A percentile compares a stretch with the other conserved stretches of the same genome.
Evolutionary conservation across 2,888 invertebrate genomes (phyloP).

Genomic region (Lepidochrysops patricia): DNA sequence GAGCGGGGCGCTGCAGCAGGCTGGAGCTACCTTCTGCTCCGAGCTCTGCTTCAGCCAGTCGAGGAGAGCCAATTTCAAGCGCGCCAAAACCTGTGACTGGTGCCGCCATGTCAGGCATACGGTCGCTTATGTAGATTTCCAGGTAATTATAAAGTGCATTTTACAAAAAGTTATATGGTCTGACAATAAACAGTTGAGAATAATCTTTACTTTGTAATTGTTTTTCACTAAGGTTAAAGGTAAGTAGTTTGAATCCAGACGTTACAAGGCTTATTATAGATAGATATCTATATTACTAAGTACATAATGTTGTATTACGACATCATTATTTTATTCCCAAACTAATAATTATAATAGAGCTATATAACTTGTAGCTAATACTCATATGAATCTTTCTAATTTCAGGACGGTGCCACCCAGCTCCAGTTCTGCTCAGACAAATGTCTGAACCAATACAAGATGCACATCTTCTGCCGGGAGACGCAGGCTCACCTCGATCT

Average conservation of each 20-base stretch:
- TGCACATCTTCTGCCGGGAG: conserved; percentile 96
- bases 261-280: too few relatives aligned
- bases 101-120: conserved; percentile 92
- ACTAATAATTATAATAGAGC: neutral
- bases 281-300: too few relatives aligned
- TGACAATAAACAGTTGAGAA: conserved; percentile 11
- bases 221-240: too few relatives aligned
- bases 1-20: conserved; percentile 62
- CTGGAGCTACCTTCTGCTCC: conserved; percentile 82
- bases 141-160: conserved; percentile 76
- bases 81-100: conserved; percentile 95
- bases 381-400: conserved; percentile 21
- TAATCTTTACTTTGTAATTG: conserved; percentile 15
- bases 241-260: too few relatives aligned
- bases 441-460: conserved; percentile 96
- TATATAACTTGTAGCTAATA: neutral
- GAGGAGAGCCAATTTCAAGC: conserved; percentile 90
- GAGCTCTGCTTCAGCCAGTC: conserved; percentile 94
- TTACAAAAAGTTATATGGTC: neutral
- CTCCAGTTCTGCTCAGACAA: conserved; percentile 94
- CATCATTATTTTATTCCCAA: too few relatives aligned
- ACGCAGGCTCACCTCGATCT: conserved; percentile 93
- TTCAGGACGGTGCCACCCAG: conserved; percentile 90
- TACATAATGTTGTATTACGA: too few relatives aligned
- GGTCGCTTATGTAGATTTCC: conserved; percentile 92